Evolutionary conservation across 2,113 vertebrate species (phyloP).

Genomic region (Amazona guildingii): DNA sequence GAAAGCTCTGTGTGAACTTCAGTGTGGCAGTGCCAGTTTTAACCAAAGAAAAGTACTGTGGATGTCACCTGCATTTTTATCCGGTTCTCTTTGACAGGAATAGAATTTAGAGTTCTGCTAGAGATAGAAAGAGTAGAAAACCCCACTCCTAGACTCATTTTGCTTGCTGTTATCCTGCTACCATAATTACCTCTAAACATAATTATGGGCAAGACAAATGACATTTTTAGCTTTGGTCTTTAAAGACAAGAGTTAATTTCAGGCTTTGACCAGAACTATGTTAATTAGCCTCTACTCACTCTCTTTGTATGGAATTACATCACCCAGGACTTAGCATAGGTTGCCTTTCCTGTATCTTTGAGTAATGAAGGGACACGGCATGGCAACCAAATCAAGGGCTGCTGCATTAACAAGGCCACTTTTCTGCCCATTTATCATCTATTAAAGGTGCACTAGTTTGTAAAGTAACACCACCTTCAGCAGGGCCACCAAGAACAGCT

Average conservation of each 20-base stretch:
- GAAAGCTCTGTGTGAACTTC: conserved; percentile 1
- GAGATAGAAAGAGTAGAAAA: conserved; percentile 11
- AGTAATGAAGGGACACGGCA: conserved; percentile 76
- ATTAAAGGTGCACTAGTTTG: conserved; percentile 80
- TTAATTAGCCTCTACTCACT: conserved; percentile 72
- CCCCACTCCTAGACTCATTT: conserved; percentile 14
- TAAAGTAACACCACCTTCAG: conserved; percentile 79
- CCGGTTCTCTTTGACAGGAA: conserved; percentile 34
- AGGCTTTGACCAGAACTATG: conserved; percentile 74
- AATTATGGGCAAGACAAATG: conserved; percentile 72
- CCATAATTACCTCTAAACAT: conserved; percentile 73
- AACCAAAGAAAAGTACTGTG: conserved; percentile 49
- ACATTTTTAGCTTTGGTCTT: conserved; percentile 67
- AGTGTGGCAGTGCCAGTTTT: neutral
- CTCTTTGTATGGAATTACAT: conserved; percentile 50
- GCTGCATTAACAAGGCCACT: conserved; percentile 78
- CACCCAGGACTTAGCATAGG: conserved; percentile 60
- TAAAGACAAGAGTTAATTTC: conserved; percentile 77
- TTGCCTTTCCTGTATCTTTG: conserved; percentile 65
- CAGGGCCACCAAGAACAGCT: conserved; percentile 69
- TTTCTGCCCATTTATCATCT: conserved; percentile 84
- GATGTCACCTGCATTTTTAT: conserved; percentile 60
- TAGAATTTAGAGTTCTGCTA: conserved; percentile 36
- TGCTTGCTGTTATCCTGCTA: conserved; percentile 47
- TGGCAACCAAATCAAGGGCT: conserved; percentile 69